Evolutionary conservation across 2,888 invertebrate genomes (phyloP).

Genomic region (Apamea monoglypha): DNA sequence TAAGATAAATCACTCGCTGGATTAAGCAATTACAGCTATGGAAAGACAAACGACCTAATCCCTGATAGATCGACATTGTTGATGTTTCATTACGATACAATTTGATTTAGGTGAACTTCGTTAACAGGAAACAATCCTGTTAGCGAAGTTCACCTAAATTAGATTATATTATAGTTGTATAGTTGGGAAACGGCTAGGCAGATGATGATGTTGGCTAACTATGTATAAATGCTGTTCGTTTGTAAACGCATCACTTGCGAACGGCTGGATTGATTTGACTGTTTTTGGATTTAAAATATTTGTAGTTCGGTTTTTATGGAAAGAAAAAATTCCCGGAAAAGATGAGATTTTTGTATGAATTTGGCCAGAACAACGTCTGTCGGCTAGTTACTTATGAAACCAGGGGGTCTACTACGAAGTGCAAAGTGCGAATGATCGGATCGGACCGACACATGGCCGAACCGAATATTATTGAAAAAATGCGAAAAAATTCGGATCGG

Average conservation of each 20-base stretch:
- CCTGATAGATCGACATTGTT: conserved; percentile 56
- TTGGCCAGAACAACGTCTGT: not conserved
- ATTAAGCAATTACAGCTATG: conserved; percentile 61
- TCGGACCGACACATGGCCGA: too few species aligned
- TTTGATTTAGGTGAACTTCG: conserved; percentile 31
- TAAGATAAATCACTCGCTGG: conserved; percentile 50
- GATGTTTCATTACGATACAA: conserved; percentile 55
- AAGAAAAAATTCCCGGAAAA: not conserved
- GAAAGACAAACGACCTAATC: conserved; percentile 52
- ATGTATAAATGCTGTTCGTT: not conserved
- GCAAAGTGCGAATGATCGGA: too few species aligned
- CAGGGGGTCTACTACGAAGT: too few species aligned
- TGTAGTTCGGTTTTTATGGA: not conserved
- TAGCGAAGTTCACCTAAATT: too few species aligned
- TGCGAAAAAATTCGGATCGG: too few species aligned
- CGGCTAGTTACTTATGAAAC: not conserved
- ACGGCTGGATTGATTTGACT: not conserved
- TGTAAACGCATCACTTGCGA: not conserved
- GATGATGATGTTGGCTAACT: not conserved
- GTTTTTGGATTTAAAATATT: not conserved
- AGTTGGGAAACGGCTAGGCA: too few species aligned
- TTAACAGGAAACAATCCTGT: too few species aligned
- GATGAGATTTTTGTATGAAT: not conserved
- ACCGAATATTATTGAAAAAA: too few species aligned
- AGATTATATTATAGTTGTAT: too few species aligned